Conservation (phyloP, 2,888 invertebrate genomes). For the Penaeus monodon region DNA sequence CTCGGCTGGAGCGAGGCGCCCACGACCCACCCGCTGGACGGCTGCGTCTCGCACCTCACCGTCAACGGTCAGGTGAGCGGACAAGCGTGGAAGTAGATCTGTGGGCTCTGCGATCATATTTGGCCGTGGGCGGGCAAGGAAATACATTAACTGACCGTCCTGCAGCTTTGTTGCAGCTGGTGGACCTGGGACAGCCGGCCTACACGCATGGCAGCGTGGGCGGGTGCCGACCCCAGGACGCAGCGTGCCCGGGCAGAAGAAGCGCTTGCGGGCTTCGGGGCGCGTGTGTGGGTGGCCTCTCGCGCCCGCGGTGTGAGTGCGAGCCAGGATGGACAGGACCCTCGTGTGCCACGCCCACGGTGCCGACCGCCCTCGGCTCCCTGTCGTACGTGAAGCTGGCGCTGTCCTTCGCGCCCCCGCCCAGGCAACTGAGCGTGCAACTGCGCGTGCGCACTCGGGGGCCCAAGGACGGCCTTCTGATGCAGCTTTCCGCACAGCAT, state of each 20-base stretch:
- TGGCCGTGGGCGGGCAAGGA: too few species aligned
- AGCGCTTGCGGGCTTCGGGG: constrained; percentile 45
- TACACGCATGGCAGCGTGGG: constrained; percentile 77
- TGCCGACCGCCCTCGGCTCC: constrained; percentile 31
- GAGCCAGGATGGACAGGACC: constrained; percentile 41
- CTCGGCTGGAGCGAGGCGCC: constrained; percentile 36
- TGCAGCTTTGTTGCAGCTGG: constrained; percentile 25
- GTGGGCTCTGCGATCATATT: too few species aligned
- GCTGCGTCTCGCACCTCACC: constrained; percentile 33
- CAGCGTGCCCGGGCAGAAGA: constrained; percentile 22
- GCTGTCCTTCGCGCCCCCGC: constrained; percentile 46
- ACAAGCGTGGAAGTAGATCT: too few species aligned
- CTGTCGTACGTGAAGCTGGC: constrained; percentile 53
- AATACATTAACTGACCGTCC: too few species aligned
- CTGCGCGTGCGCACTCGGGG: constrained; percentile 30
- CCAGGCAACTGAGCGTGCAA: constrained; percentile 31
- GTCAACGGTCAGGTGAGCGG: constrained; percentile 33
- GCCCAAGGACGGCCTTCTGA: constrained; percentile 20
- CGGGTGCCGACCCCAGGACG: constrained; percentile 73
- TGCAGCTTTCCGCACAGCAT: constrained; percentile 22
- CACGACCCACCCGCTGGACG: constrained; percentile 1
- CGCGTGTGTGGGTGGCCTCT: constrained; percentile 21
- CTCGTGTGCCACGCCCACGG: constrained; percentile 19
- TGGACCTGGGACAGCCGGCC: constrained; percentile 82
- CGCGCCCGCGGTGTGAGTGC: constrained; percentile 35